These are phyloP conservation scores for Euura lappo DNA, from an alignment of 1,140 invertebrate species.

Conservation along the genomic window DNA sequence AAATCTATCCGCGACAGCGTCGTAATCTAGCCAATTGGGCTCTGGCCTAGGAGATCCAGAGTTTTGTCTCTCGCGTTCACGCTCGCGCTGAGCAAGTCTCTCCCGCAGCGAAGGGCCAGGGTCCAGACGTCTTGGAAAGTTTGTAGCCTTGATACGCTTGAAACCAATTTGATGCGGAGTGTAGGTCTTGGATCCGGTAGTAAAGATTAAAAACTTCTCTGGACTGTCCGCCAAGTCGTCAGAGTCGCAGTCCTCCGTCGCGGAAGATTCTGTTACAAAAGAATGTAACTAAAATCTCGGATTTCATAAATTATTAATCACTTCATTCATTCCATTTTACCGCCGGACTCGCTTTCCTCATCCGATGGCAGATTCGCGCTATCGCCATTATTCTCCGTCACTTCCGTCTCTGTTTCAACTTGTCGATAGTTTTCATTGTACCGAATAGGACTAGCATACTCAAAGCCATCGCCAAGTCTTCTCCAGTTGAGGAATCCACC, in stretches of 20 bases:
- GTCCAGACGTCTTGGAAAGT: constrained; percentile 73
- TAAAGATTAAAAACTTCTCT: constrained; percentile 86
- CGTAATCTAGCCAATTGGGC: constrained; percentile 74
- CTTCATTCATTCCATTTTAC: constrained; percentile 21
- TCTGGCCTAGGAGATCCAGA: constrained; percentile 58
- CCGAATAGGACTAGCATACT: constrained; percentile 63
- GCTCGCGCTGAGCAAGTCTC: constrained; percentile 66
- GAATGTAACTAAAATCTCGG: constrained; percentile 9
- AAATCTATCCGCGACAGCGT: constrained; percentile 74
- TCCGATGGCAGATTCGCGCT: constrained; percentile 40
- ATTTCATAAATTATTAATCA: not conserved
- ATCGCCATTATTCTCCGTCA: constrained; percentile 47
- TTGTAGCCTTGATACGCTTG: constrained; percentile 77
- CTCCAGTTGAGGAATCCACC: constrained; percentile 62
- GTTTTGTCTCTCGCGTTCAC: constrained; percentile 60
- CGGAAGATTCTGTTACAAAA: constrained; percentile 42
- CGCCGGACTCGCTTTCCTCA: constrained; percentile 40
- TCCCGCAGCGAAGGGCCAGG: constrained; percentile 74
- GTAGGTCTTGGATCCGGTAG: constrained; percentile 83
- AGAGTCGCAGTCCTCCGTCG: constrained; percentile 58
- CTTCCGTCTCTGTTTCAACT: constrained; percentile 58
- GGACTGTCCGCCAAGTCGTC: constrained; percentile 61
- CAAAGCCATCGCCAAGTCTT: constrained; percentile 58
- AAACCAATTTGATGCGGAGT: constrained; percentile 89
- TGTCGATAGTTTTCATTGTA: constrained; percentile 66